Evolutionary conservation across 2,888 invertebrate species (phyloP).

Genomic region (Hoplodrina blanda): DNA sequence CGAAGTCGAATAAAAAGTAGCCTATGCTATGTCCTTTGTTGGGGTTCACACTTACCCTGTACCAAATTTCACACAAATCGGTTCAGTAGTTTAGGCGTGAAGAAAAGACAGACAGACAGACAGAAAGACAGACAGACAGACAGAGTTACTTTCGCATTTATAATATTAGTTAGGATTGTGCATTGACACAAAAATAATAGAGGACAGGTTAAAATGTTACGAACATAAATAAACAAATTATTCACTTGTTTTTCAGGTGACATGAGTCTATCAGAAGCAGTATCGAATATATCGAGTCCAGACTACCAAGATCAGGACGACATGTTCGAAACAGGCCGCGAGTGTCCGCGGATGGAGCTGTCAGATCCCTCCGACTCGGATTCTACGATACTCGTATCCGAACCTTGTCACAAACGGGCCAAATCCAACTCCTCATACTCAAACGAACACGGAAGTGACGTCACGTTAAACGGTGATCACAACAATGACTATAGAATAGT

Average conservation of each 20-base stretch:
- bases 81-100: too few relatives aligned
- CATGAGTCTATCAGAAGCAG: slow-evolving; percentile 95
- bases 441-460: slow-evolving; percentile 91
- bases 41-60: too few relatives aligned
- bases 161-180: too few relatives aligned
- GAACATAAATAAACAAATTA: not conserved
- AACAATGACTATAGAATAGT: slow-evolving; percentile 93
- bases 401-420: slow-evolving; percentile 92
- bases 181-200: too few relatives aligned
- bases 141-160: too few relatives aligned
- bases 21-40: too few relatives aligned
- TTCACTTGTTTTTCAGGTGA: slow-evolving; percentile 89
- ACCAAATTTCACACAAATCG: too few relatives aligned
- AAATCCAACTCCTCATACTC: slow-evolving; percentile 86
- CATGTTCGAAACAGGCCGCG: slow-evolving; percentile 94
- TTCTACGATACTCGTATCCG: slow-evolving; percentile 96
- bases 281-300: slow-evolving; percentile 97
- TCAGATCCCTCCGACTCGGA: slow-evolving; percentile 97
- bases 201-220: not conserved
- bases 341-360: slow-evolving; percentile 95
- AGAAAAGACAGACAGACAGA: too few relatives aligned
- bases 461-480: slow-evolving; percentile 88
- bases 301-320: slow-evolving; percentile 97
- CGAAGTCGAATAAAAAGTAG: too few relatives aligned
- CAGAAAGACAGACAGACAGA: too few relatives aligned